These are phyloP conservation scores for Rhyacichthys aspro DNA, from an alignment of 2,797 vertebrate species.

Conservation along the genomic window DNA sequence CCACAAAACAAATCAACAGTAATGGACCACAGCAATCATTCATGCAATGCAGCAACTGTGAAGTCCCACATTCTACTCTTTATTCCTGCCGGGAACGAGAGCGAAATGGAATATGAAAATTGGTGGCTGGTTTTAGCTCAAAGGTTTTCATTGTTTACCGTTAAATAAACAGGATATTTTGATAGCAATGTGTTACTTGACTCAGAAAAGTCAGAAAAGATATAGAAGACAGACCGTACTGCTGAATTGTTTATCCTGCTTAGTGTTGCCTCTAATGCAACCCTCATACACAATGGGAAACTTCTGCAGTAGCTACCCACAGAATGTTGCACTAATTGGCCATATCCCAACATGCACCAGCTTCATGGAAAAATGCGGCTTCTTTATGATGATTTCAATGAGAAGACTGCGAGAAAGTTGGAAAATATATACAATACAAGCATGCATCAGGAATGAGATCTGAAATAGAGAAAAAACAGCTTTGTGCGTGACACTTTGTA, in stretches of 20 bases:
- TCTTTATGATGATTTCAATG: slow-evolving; percentile 44
- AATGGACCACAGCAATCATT: slow-evolving; percentile 27
- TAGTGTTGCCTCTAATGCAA: not conserved
- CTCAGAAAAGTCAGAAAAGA: not conserved
- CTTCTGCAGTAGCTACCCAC: slow-evolving; percentile 38
- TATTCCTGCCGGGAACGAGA: not conserved
- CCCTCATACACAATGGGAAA: slow-evolving; percentile 15
- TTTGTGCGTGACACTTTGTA: slow-evolving; percentile 26
- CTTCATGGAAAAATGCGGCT: slow-evolving; percentile 34
- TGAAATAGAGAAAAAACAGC: slow-evolving; percentile 26
- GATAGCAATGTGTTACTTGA: not conserved
- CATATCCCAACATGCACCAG: slow-evolving; percentile 37
- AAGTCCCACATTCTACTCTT: slow-evolving; percentile 32
- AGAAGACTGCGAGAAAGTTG: not conserved
- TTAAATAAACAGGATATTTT: too few relatives aligned
- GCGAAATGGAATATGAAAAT: not conserved
- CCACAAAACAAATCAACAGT: slow-evolving; percentile 39
- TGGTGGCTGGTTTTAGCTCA: not conserved
- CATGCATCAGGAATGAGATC: slow-evolving; percentile 58
- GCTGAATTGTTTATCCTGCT: not conserved
- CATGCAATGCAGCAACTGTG: slow-evolving; percentile 62
- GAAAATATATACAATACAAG: slow-evolving; percentile 16
- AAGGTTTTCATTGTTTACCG: not conserved
- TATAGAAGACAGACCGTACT: not conserved
- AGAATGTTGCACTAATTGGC: slow-evolving; percentile 20